These are phyloP conservation scores for Pachymerium ferrugineum DNA, from an alignment of 2,888 invertebrate genomes.

Conservation along the genomic window DNA sequence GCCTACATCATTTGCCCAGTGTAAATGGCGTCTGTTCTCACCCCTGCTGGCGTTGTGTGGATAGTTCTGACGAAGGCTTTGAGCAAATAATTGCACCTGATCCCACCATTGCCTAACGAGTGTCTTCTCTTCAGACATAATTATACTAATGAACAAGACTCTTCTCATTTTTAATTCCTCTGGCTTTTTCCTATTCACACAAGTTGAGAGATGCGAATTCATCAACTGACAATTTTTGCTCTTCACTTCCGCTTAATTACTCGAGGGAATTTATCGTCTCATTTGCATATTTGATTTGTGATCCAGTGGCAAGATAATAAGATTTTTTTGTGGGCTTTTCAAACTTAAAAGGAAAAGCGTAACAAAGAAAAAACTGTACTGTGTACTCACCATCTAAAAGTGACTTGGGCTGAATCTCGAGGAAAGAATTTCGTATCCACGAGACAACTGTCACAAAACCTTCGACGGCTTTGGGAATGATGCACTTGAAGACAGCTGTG, in stretches of 20 bases:
- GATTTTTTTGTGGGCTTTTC: neutral
- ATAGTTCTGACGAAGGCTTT: slow-evolving; percentile 11
- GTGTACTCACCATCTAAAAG: slow-evolving; percentile 38
- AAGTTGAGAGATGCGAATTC: neutral
- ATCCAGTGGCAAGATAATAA: neutral
- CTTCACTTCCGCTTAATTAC: slow-evolving; percentile 13
- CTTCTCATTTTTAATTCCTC: neutral
- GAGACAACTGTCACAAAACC: slow-evolving; percentile 82
- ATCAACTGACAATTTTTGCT: neutral
- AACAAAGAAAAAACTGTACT: neutral
- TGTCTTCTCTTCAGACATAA: slow-evolving; percentile 14
- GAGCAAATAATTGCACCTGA: slow-evolving; percentile 27
- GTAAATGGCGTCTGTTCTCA: neutral
- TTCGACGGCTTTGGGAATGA: slow-evolving; percentile 79
- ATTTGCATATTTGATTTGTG: slow-evolving; percentile 19
- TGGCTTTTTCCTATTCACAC: neutral
- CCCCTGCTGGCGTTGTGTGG: neutral
- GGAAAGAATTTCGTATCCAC: slow-evolving; percentile 68
- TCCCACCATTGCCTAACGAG: slow-evolving; percentile 24
- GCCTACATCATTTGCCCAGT: neutral
- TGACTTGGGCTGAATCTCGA: slow-evolving; percentile 39
- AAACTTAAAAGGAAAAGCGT: neutral
- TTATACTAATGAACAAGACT: slow-evolving; percentile 23
- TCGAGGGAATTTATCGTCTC: neutral
- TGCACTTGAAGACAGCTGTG: slow-evolving; percentile 58